phyloP scores from a whole-genome alignment of 2,113 vertebrate species.

The Delphinapterus leucas region DNA sequence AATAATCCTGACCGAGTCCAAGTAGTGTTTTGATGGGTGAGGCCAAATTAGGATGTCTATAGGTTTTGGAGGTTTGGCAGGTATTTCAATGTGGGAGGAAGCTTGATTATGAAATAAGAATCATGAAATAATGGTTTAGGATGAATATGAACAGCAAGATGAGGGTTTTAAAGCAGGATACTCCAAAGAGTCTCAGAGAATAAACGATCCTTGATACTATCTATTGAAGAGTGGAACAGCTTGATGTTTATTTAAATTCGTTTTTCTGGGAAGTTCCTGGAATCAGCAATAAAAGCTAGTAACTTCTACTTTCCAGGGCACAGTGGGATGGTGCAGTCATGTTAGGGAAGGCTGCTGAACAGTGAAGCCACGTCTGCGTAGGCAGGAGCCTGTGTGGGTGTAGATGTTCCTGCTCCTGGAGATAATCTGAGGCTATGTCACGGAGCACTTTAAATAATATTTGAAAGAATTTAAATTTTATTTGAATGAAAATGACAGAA shows the following conservation, averaged over 20 bases:
- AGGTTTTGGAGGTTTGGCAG: neutral
- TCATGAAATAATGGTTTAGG: neutral
- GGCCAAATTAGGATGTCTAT: neutral
- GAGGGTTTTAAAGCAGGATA: neutral
- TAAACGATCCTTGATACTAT: neutral
- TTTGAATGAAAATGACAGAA: neutral
- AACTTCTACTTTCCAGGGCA: neutral
- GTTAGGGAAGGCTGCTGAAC: too few relatives aligned
- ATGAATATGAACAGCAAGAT: neutral
- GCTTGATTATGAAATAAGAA: neutral
- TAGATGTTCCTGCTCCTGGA: neutral
- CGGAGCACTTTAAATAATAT: neutral
- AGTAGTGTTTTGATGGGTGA: fast-evolving
- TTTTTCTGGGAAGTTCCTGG: neutral
- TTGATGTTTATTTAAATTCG: neutral
- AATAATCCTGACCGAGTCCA: neutral
- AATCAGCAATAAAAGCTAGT: neutral
- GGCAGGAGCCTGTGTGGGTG: neutral
- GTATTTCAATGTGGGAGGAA: neutral
- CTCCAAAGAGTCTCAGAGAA: neutral
- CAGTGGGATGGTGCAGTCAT: too few relatives aligned
- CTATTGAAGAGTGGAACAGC: too few relatives aligned
- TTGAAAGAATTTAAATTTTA: neutral
- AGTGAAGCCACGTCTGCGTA: neutral
- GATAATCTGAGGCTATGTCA: neutral